These are phyloP conservation scores for Oithona nana DNA, from an alignment of 2,888 invertebrate genomes.

Conservation along the genomic window DNA sequence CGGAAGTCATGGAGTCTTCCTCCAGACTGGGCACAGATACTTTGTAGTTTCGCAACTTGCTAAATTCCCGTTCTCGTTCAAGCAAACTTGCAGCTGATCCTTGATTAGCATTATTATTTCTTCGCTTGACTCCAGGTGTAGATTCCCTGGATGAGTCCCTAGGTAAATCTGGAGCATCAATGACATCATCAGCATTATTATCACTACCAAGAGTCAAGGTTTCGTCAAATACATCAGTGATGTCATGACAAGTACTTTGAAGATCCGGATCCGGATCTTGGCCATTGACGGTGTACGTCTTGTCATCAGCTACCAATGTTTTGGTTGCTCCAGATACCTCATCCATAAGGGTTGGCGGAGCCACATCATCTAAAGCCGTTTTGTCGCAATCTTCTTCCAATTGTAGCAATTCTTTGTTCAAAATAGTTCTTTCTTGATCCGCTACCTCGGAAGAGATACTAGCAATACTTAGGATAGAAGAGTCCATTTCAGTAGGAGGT, in stretches of 20 bases:
- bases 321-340: background rate
- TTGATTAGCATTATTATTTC: background rate
- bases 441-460: constrained; percentile 61
- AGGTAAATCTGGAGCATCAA: constrained; percentile 8
- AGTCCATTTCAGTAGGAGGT: constrained; percentile 60
- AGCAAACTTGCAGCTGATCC: background rate
- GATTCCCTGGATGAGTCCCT: constrained; percentile 8
- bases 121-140: constrained; percentile 3
- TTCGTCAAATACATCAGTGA: constrained; percentile 13
- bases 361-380: constrained; percentile 16
- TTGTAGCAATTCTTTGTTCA: background rate
- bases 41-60: background rate
- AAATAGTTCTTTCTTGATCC: constrained; percentile 27
- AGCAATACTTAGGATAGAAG: constrained; percentile 59
- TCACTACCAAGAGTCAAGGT: constrained; percentile 5
- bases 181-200: background rate
- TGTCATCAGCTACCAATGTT: background rate
- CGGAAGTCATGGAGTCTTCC: background rate
- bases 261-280: constrained; percentile 18
- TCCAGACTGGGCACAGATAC: constrained; percentile 1
- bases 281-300: background rate
- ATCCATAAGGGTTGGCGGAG: constrained; percentile 5
- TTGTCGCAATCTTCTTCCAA: constrained; percentile 23
- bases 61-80: background rate
- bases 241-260: constrained; percentile 1